Percentiles rank a stretch among this genome's conserved stretches.
These are phyloP conservation scores for Merluccius polli DNA, from an alignment of 2,797 vertebrate genomes.

Conservation along the genomic window DNA sequence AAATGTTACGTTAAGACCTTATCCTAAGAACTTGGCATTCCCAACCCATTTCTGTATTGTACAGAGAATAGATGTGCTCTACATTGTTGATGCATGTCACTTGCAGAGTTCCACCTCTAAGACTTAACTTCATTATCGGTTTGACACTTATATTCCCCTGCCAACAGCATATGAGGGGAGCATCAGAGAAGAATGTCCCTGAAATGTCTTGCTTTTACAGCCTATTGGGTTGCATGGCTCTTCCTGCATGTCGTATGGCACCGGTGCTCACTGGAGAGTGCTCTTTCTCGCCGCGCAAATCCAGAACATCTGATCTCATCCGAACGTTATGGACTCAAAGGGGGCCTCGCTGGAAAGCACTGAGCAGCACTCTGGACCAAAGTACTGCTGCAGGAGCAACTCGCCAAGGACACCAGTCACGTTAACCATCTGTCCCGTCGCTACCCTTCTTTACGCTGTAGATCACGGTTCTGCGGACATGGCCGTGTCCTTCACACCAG, in stretches of 20 bases:
- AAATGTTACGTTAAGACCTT: no score
- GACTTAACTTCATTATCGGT: constrained; percentile 3
- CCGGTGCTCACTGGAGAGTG: neutral
- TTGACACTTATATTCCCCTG: constrained; percentile 4
- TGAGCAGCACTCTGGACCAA: neutral
- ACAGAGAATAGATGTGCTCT: neutral
- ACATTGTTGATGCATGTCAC: neutral
- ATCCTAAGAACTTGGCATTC: neutral
- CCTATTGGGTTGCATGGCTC: constrained; percentile 27
- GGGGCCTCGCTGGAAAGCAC: constrained; percentile 28
- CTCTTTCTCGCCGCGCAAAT: constrained; percentile 1
- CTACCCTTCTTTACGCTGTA: constrained; percentile 33
- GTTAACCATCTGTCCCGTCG: constrained; percentile 33
- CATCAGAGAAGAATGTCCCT: constrained; percentile 4
- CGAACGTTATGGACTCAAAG: constrained; percentile 22
- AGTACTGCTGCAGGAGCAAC: constrained; percentile 17
- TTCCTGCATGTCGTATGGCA: neutral
- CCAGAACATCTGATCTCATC: constrained; percentile 42
- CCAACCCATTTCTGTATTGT: neutral
- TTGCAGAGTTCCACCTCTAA: neutral
- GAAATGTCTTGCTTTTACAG: constrained; percentile 33
- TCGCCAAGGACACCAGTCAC: constrained; percentile 22
- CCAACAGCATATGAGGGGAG: neutral
- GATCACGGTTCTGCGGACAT: constrained; percentile 35
- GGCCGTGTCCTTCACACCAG: constrained; percentile 44